Conservation (phyloP, 2,797 vertebrate species). For the Parambassis ranga region DNA sequence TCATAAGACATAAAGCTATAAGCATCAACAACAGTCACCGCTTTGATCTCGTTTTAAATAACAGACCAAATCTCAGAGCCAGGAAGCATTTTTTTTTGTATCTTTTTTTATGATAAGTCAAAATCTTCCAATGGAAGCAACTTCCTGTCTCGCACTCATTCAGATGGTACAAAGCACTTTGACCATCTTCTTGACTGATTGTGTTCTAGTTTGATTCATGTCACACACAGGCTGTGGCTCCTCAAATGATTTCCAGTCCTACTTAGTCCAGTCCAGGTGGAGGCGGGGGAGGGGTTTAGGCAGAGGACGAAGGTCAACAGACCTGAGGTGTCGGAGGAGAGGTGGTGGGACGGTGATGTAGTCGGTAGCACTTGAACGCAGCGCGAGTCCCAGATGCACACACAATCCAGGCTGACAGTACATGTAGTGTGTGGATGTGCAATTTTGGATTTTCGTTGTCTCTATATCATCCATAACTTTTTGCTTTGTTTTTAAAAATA, state of each 20-base stretch:
- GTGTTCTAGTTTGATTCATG: conserved; percentile 31
- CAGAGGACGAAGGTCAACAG: conserved; percentile 49
- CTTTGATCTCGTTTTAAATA: conserved; percentile 30
- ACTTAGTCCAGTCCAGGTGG: conserved; percentile 33
- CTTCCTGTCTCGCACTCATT: conserved; percentile 55
- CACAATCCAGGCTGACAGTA: conserved; percentile 49
- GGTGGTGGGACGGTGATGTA: conserved; percentile 34
- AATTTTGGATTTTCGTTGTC: conserved; percentile 64
- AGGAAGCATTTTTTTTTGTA: conserved; percentile 63
- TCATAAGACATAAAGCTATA: conserved; percentile 69
- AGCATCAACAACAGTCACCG: conserved; percentile 34
- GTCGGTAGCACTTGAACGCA: conserved; percentile 29
- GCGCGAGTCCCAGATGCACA: conserved; percentile 30
- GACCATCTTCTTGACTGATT: conserved; percentile 46
- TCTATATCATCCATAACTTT: conserved; percentile 61
- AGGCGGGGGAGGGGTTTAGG: conserved; percentile 1
- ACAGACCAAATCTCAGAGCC: conserved; percentile 55
- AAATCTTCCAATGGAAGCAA: conserved; percentile 64
- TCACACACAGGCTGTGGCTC: conserved; percentile 43
- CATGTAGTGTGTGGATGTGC: conserved; percentile 65
- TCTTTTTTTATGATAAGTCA: conserved; percentile 54
- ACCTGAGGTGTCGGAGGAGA: conserved; percentile 55
- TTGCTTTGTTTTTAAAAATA: conserved; percentile 65
- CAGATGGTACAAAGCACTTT: conserved; percentile 67
- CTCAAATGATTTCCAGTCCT: conserved; percentile 49